A percentile compares a stretch with the other conserved stretches of the same genome.
Conservation (phyloP, 2,797 vertebrate genomes). For the Percopsis omiscomaycus region DNA sequence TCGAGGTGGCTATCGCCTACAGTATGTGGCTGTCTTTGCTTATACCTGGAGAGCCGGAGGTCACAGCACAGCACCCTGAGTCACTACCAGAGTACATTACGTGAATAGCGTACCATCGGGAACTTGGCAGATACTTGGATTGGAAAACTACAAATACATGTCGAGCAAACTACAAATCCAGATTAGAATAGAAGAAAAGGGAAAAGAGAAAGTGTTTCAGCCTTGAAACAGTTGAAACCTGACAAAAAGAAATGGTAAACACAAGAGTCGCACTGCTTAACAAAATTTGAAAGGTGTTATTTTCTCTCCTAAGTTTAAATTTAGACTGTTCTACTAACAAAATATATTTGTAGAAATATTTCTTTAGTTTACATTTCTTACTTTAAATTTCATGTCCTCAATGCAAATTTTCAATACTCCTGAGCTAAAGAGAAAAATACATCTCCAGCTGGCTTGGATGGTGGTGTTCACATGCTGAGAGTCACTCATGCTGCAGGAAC, state of each 20-base stretch:
- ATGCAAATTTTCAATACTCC: too few species aligned
- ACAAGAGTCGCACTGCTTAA: too few species aligned
- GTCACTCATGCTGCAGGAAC: too few species aligned
- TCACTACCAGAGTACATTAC: constrained; percentile 65
- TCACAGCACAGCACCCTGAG: constrained; percentile 57
- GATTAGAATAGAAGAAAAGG: constrained; percentile 47
- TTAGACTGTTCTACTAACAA: background rate
- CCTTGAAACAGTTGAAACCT: background rate
- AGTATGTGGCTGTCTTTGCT: constrained; percentile 40
- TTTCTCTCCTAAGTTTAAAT: background rate
- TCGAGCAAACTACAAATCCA: constrained; percentile 46
- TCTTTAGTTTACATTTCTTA: too few species aligned
- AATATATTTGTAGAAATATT: too few species aligned
- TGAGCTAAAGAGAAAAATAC: too few species aligned
- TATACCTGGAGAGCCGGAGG: constrained; percentile 50
- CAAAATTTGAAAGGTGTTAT: background rate
- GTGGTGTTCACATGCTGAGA: too few species aligned
- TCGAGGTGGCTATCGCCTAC: too few species aligned
- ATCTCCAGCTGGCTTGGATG: too few species aligned
- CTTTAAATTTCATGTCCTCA: too few species aligned
- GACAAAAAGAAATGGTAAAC: too few species aligned
- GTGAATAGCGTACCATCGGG: constrained; percentile 60
- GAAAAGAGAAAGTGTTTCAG: constrained; percentile 18
- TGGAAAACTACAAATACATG: constrained; percentile 64
- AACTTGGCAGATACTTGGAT: constrained; percentile 56